Evolutionary conservation across 2,113 vertebrate species (phyloP).

Genomic region (Vombatus ursinus): DNA sequence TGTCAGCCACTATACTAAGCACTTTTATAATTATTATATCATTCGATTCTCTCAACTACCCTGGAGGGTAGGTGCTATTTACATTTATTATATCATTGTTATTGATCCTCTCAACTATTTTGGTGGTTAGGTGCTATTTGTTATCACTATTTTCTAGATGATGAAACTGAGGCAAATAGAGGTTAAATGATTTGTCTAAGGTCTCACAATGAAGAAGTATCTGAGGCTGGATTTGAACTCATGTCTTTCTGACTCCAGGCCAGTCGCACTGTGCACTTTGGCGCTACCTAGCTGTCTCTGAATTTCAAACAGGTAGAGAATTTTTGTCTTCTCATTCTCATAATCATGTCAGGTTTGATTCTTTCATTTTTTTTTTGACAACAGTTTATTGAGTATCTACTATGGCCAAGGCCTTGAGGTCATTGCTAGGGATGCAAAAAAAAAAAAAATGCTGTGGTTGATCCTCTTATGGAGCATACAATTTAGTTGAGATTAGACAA

Average conservation of each 20-base stretch:
- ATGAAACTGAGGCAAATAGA: not conserved
- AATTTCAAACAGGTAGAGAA: not conserved
- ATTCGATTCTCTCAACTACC: not conserved
- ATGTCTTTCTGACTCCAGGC: not conserved
- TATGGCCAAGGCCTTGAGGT: not conserved
- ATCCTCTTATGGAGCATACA: not conserved
- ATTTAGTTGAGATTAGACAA: not conserved
- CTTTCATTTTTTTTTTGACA: not conserved
- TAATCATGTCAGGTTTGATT: not conserved
- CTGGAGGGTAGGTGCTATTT: not conserved
- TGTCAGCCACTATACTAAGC: not conserved
- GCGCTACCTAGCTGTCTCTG: not conserved
- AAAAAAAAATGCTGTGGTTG: not conserved
- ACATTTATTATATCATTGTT: too few species aligned
- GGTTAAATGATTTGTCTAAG: not conserved
- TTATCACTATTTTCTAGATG: not conserved
- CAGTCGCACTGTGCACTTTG: not conserved
- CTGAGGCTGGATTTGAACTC: not conserved
- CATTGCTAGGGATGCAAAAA: not conserved
- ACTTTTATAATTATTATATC: not conserved
- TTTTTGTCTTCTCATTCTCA: not conserved
- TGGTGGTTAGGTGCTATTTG: too few species aligned
- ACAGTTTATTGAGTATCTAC: not conserved
- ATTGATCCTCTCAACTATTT: too few species aligned
- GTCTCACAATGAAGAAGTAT: fast-evolving